A percentile compares a stretch with the other conserved stretches of the same genome.
Evolutionary conservation across 2,888 invertebrate genomes (phyloP).

Genomic region (Calliopum simillimum): DNA sequence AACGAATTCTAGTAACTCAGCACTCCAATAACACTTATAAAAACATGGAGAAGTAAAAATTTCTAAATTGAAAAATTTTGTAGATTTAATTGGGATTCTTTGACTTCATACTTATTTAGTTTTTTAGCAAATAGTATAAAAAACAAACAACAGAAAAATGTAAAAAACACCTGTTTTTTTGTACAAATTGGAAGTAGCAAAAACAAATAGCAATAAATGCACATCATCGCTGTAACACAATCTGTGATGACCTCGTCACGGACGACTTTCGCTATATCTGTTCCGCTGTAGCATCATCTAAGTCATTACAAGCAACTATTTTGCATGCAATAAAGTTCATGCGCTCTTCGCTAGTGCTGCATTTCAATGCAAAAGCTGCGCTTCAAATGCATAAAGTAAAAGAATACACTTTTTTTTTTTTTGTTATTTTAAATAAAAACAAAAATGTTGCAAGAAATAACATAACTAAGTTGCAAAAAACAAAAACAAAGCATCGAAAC

Average conservation of each 20-base stretch:
- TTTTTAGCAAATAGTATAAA: too few species aligned
- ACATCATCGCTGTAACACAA: slow-evolving; percentile 43
- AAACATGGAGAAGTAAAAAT: too few species aligned
- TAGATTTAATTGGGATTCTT: too few species aligned
- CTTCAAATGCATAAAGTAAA: not conserved
- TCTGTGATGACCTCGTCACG: slow-evolving; percentile 63
- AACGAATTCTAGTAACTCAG: too few species aligned
- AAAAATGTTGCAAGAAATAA: slow-evolving; percentile 30
- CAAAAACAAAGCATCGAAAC: slow-evolving; percentile 27
- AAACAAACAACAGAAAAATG: too few species aligned
- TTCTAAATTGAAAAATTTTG: too few species aligned
- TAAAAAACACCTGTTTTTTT: too few species aligned
- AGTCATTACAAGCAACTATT: slow-evolving; percentile 9
- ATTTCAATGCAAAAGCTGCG: slow-evolving; percentile 26
- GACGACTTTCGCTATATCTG: slow-evolving; percentile 56
- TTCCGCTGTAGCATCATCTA: slow-evolving; percentile 31
- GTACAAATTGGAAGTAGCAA: too few species aligned
- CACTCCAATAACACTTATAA: too few species aligned
- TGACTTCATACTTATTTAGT: too few species aligned
- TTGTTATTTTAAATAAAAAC: not conserved
- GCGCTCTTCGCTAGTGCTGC: not conserved
- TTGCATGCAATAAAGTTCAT: slow-evolving; percentile 29
- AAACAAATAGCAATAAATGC: too few species aligned
- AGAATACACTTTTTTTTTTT: slow-evolving; percentile 41
- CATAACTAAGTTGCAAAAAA: not conserved